Percentiles rank a stretch among this genome's conserved stretches.
Conservation (phyloP, 2,888 invertebrate species). For the Saturnia pavonia region DNA sequence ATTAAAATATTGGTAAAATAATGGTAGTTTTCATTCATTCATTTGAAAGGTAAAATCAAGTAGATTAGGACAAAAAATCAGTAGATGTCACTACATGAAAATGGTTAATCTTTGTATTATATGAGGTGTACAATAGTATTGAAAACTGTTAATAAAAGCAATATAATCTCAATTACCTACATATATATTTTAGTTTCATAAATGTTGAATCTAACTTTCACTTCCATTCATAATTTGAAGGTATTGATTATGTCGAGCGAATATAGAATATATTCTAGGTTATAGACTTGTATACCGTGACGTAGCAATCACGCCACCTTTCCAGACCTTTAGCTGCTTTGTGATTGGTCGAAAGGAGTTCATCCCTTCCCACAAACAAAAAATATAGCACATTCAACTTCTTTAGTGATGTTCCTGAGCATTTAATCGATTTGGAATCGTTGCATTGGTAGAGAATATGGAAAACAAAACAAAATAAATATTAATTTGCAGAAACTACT, state of each 20-base stretch:
- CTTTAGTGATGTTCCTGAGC: constrained; percentile 51
- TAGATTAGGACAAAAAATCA: background rate
- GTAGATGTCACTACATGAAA: background rate
- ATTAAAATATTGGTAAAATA: no score
- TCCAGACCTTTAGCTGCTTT: constrained; percentile 51
- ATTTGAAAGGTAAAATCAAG: no score
- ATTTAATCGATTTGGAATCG: constrained; percentile 25
- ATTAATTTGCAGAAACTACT: background rate
- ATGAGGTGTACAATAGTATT: background rate
- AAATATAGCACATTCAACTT: constrained; percentile 67
- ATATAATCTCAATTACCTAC: background rate
- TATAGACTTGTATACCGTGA: constrained; percentile 46
- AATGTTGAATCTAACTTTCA: background rate
- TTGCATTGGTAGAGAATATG: constrained; percentile 24
- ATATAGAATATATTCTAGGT: constrained; percentile 16
- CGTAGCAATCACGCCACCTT: constrained; percentile 80
- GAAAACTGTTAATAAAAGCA: background rate
- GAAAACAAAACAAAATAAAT: background rate
- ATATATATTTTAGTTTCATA: background rate
- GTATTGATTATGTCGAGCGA: constrained; percentile 34
- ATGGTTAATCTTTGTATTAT: background rate
- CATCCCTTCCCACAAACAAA: constrained; percentile 56
- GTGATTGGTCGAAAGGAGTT: constrained; percentile 57
- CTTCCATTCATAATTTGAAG: constrained; percentile 23
- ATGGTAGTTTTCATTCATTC: no score